Percentiles rank a stretch among this genome's conserved stretches.
phyloP scores from a whole-genome alignment of 2,113 vertebrate species.

The Benitochromis conjunctus region DNA sequence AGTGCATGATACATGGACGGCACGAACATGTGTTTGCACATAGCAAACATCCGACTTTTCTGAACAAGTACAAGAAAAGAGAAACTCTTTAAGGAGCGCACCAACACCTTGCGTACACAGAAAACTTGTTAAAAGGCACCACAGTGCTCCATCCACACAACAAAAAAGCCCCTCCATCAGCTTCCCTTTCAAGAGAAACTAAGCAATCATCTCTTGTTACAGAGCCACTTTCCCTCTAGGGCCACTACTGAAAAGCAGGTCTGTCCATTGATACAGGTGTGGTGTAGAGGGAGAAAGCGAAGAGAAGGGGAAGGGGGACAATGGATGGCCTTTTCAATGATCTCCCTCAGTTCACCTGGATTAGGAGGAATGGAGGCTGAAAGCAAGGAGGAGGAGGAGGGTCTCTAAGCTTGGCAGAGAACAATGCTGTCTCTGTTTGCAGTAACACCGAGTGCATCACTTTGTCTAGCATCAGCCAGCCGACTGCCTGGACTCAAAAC shows the following conservation, averaged over 20 bases:
- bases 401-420: constrained; percentile 21
- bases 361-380: not conserved
- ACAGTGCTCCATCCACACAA: not conserved
- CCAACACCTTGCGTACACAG: not conserved
- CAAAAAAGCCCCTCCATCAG: constrained; percentile 28
- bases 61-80: not conserved
- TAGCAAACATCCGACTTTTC: not conserved
- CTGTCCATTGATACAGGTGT: constrained; percentile 63
- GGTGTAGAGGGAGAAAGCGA: not conserved
- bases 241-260: constrained; percentile 46
- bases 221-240: constrained; percentile 38
- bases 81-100: not conserved
- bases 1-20: not conserved
- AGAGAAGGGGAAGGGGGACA: constrained; percentile 15
- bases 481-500: constrained; percentile 6
- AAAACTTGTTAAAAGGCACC: not conserved
- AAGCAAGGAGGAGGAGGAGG: not conserved
- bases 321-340: constrained; percentile 50
- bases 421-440: constrained; percentile 62
- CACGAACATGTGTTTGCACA: not conserved
- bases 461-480: constrained; percentile 25
- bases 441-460: constrained; percentile 21
- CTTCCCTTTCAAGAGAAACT: constrained; percentile 32
- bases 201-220: constrained; percentile 60
- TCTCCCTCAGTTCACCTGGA: constrained; percentile 53